These are phyloP conservation scores for Sebastes steindachneri DNA, from an alignment of 2,797 vertebrate genomes.

Conservation along the genomic window DNA sequence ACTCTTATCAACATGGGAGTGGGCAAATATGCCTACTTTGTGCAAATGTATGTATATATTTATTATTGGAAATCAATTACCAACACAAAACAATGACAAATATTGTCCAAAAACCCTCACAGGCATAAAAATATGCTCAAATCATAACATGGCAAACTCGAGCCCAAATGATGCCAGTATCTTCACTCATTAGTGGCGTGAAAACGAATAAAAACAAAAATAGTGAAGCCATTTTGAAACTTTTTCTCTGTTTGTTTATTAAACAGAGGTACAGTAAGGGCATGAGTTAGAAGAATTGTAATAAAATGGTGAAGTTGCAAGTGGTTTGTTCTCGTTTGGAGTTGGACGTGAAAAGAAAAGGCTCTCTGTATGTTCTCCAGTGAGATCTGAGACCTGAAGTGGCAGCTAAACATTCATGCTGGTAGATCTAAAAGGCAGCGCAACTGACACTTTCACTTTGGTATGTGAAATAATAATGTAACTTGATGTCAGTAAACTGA, in stretches of 20 bases:
- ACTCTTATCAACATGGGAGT: no score
- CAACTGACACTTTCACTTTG: constrained; percentile 24
- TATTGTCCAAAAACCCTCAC: no score
- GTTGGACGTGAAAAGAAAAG: neutral
- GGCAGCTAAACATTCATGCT: constrained; percentile 1
- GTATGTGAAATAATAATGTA: constrained; percentile 30
- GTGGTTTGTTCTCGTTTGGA: constrained; percentile 10
- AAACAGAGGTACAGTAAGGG: neutral
- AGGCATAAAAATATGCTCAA: no score
- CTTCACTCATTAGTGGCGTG: no score
- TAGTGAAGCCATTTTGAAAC: neutral
- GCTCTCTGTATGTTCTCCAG: neutral
- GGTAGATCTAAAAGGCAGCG: constrained; percentile 13
- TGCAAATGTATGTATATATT: no score
- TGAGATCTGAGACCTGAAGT: constrained; percentile 32
- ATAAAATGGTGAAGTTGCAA: neutral
- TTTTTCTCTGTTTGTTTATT: neutral
- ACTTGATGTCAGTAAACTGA: constrained; percentile 28
- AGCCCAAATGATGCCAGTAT: no score
- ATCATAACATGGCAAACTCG: no score
- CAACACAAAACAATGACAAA: no score
- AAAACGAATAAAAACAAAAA: neutral
- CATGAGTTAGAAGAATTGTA: neutral
- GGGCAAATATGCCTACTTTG: no score
- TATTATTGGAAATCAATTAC: no score